Percentiles rank a stretch among this genome's conserved stretches.
Conservation (phyloP, 2,797 vertebrate genomes). For the Crenuchus spilurus region DNA sequence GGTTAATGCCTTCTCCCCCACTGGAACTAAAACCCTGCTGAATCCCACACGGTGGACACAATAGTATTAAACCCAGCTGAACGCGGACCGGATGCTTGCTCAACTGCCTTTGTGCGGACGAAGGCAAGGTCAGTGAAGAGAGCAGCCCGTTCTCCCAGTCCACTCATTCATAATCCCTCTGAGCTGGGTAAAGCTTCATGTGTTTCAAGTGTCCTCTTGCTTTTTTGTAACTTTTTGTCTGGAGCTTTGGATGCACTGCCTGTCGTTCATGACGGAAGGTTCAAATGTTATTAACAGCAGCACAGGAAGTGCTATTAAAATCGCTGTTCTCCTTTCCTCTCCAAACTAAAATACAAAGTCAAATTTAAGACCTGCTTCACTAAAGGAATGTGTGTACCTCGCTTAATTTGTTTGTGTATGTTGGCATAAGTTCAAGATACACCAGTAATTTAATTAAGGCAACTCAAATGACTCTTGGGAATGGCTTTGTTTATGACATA, state of each 20-base stretch:
- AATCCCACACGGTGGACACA: slow-evolving; percentile 53
- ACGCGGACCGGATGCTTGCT: slow-evolving; percentile 50
- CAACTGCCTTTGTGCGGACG: slow-evolving; percentile 45
- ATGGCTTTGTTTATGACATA: slow-evolving; percentile 1
- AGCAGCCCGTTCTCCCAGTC: slow-evolving; percentile 39
- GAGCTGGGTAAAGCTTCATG: slow-evolving; percentile 49
- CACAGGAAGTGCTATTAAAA: not conserved
- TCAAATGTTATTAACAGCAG: slow-evolving; percentile 15
- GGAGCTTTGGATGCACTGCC: not conserved
- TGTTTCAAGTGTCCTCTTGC: slow-evolving; percentile 42
- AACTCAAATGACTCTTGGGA: not conserved
- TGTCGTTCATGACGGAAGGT: slow-evolving; percentile 3
- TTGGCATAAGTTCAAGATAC: not conserved
- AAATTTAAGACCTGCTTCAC: not conserved
- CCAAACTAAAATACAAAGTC: not conserved
- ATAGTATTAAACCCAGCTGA: slow-evolving; percentile 46
- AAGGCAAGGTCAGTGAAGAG: slow-evolving; percentile 55
- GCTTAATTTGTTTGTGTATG: not conserved
- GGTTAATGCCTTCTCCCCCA: slow-evolving; percentile 57
- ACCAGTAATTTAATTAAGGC: not conserved
- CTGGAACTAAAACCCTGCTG: slow-evolving; percentile 56
- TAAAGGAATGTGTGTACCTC: not conserved
- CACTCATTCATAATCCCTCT: slow-evolving; percentile 50
- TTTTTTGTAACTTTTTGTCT: slow-evolving; percentile 22
- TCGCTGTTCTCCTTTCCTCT: not conserved